These are phyloP conservation scores for Helicoverpa zea DNA, from an alignment of 1,140 invertebrate species.

Conservation along the genomic window DNA sequence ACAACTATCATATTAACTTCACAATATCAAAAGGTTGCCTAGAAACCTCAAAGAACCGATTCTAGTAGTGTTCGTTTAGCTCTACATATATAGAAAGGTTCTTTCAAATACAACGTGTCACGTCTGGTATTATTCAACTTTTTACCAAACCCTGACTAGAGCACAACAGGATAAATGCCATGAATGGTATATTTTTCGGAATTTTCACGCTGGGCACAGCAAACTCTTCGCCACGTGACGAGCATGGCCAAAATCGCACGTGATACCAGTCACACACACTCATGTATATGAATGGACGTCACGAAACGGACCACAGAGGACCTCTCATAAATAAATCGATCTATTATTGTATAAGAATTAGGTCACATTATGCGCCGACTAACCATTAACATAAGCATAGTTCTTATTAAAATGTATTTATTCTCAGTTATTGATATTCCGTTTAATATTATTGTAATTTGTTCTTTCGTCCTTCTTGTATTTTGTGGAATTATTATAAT, in stretches of 20 bases:
- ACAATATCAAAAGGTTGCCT: too few relatives aligned
- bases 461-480: background rate
- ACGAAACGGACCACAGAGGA: background rate
- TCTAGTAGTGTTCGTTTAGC: too few relatives aligned
- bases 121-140: too few relatives aligned
- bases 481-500: too few relatives aligned
- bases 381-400: background rate
- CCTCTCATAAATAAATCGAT: slow-evolving; percentile 14
- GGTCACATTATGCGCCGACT: background rate
- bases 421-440: slow-evolving; percentile 3
- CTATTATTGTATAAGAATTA: slow-evolving; percentile 9
- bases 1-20: too few relatives aligned
- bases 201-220: background rate
- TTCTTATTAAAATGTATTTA: slow-evolving; percentile 10
- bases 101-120: too few relatives aligned
- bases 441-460: slow-evolving; percentile 19
- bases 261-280: background rate
- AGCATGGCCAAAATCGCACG: background rate
- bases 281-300: background rate
- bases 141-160: too few relatives aligned
- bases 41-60: too few relatives aligned
- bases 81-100: too few relatives aligned
- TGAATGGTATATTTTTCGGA: too few relatives aligned
- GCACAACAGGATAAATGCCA: too few relatives aligned
- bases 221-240: background rate